Percentiles rank a stretch among this genome's conserved stretches.
Conservation (phyloP, 1,140 invertebrate species). For the Bombus superbus region DNA sequence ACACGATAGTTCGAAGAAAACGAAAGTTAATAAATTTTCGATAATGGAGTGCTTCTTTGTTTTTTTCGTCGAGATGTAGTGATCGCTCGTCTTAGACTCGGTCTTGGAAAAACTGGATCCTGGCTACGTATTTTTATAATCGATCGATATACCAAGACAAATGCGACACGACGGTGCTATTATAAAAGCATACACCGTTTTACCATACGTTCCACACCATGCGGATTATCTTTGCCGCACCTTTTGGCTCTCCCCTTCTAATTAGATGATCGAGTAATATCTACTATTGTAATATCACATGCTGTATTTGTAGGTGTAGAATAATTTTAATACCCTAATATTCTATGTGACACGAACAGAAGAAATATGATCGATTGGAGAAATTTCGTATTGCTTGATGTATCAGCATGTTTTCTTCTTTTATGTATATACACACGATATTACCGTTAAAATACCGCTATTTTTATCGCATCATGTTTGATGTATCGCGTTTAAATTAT, state of each 20-base stretch:
- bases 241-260: slow-evolving; percentile 39
- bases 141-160: slow-evolving; percentile 63
- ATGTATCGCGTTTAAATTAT: background rate
- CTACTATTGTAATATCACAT: background rate
- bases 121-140: slow-evolving; percentile 62
- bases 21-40: background rate
- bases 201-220: background rate
- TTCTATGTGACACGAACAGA: background rate
- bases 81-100: background rate
- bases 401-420: background rate
- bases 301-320: too few species aligned
- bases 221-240: slow-evolving; percentile 22
- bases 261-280: slow-evolving; percentile 5
- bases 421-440: too few species aligned
- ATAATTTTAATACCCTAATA: background rate
- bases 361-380: background rate
- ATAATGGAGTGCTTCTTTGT: background rate
- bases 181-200: slow-evolving; percentile 56
- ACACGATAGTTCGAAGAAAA: background rate
- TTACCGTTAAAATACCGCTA: too few species aligned
- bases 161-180: slow-evolving; percentile 43
- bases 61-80: background rate
- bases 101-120: slow-evolving; percentile 1
- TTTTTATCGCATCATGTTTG: background rate
- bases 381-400: background rate